These are phyloP conservation scores for Celastrina argiolus DNA, from an alignment of 2,888 invertebrate genomes.

Conservation along the genomic window DNA sequence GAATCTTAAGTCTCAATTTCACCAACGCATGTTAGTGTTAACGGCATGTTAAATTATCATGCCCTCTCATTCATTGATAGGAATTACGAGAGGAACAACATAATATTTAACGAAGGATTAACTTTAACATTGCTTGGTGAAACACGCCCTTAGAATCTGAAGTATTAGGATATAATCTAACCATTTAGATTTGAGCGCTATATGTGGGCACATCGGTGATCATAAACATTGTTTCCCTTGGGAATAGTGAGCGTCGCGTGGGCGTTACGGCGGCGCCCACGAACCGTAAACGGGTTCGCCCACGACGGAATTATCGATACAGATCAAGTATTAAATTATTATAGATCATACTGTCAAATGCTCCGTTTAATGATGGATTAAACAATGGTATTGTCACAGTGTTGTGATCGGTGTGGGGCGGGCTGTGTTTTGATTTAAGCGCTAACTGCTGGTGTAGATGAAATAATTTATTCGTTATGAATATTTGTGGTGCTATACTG, in stretches of 20 bases:
- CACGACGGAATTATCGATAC: background rate
- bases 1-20: no score
- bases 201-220: background rate
- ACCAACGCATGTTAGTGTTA: no score
- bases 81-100: no score
- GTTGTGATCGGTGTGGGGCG: background rate
- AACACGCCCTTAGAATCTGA: no score
- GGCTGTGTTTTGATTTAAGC: background rate
- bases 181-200: no score
- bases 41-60: no score
- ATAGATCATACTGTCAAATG: background rate
- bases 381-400: slow-evolving; percentile 4
- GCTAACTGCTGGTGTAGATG: background rate
- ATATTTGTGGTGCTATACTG: background rate
- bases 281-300: background rate
- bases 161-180: no score
- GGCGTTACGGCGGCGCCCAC: background rate
- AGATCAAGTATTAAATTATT: slow-evolving; percentile 9
- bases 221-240: slow-evolving; percentile 3
- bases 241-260: background rate
- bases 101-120: no score
- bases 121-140: no score
- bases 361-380: background rate
- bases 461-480: background rate
- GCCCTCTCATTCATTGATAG: no score